These are phyloP conservation scores for Palaemon carinicauda DNA, from an alignment of 1,140 invertebrate genomes.

Conservation along the genomic window DNA sequence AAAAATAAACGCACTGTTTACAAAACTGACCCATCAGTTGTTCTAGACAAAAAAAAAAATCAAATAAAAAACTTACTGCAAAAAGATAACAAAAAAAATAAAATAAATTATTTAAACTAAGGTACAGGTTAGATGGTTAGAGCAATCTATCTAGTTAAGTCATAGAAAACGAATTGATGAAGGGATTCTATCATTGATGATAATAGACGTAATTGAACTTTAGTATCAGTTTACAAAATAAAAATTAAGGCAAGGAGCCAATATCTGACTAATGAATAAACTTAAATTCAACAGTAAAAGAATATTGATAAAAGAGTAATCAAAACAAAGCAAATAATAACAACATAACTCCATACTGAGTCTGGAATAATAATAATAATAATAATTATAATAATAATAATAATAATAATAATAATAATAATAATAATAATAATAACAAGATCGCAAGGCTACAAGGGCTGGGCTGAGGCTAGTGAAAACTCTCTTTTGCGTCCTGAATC, in stretches of 20 bases:
- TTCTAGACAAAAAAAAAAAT: not conserved
- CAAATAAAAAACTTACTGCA: not conserved
- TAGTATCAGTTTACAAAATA: no score
- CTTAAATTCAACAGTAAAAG: no score
- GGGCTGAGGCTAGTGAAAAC: constrained; percentile 48
- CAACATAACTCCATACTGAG: not conserved
- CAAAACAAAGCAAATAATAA: not conserved
- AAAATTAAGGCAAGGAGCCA: no score
- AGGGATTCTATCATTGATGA: no score
- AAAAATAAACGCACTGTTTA: not conserved
- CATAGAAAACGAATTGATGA: no score
- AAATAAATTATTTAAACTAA: no score
- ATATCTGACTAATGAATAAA: no score
- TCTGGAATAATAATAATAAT: constrained; percentile 17
- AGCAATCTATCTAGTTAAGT: no score
- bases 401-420: constrained; percentile 16
- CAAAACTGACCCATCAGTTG: not conserved
- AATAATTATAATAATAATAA: constrained; percentile 4
- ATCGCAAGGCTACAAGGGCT: constrained; percentile 52
- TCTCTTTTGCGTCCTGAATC: constrained; percentile 54
- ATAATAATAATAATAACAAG: constrained; percentile 22
- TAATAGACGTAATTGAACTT: no score
- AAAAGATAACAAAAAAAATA: not conserved
- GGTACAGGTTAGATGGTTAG: no score
- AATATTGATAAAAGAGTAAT: not conserved